Evolutionary conservation across 2,113 vertebrate genomes (phyloP), one percentile per base, ranked within the genome.

Genomic region (Reinhardtius hippoglossoides): DNA sequence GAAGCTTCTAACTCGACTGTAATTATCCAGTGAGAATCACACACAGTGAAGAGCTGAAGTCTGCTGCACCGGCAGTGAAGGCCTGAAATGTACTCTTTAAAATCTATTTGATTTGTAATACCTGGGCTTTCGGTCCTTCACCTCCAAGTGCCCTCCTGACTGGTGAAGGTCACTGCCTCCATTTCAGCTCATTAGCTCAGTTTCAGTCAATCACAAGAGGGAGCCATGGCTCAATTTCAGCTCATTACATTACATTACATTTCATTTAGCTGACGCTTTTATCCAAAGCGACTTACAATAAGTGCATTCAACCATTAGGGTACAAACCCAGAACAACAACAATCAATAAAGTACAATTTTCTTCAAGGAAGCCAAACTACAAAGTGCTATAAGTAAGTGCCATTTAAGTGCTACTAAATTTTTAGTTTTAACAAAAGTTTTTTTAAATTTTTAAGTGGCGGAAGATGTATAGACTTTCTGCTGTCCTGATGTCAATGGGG

Each of bases 141-240:
- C 60, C 5, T 52, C 50, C 18, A 24, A 18, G 8, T 2, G 0
- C 8, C 40, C 18, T 68, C 0, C 20, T 37, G 40, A 23, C 27
- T 58, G 10, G 2, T 67, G 44, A 62, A 57, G 59, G 63, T 58
- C 59, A 44, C 63, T 27, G 60, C 50, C 4, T 79, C 23, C 48
- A 37, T 40, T 61, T 73, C 50, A 83, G 61, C 54, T 83, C 27
- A 79, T 87, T 81, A 77, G 55, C 20, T 74, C 1, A 1, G 12
- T 68, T 42, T 26, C 58, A 59, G 27, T 74, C 9, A 1, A 50
- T 81, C 62, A 18, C 40, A 31, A 8, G 35, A 27, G 5, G 14
- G 20, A 71, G 27, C 8, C 3, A 20, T 52, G 62, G 64, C 61
- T 63, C 18, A 2, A 16, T 20, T 74, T 67, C n/a, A 76, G 23